Percentiles rank a stretch among this genome's conserved stretches.
Conservation (phyloP, 2,888 invertebrate genomes). For the Melieria omissa region DNA sequence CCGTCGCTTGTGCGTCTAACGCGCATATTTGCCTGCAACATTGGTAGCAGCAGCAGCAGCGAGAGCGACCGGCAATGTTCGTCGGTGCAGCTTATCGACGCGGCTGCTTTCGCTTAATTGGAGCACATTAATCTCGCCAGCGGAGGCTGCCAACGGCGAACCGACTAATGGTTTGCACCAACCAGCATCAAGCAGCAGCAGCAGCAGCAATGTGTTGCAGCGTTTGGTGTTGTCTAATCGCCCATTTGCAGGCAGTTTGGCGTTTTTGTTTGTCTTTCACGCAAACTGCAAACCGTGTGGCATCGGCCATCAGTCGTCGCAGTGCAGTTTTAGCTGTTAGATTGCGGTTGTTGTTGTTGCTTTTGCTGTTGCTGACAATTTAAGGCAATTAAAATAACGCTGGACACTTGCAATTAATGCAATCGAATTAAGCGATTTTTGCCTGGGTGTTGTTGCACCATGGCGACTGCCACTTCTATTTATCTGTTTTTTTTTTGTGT, state of each 20-base stretch:
- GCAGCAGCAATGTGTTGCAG: background rate
- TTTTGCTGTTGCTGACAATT: constrained; percentile 16
- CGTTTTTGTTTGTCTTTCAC: background rate
- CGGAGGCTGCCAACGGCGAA: background rate
- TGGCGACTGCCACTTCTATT: background rate
- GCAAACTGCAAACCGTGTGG: too few relatives aligned
- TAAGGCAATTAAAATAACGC: constrained; percentile 28
- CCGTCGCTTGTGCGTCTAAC: background rate
- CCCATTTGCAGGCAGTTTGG: background rate
- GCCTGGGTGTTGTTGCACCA: too few relatives aligned
- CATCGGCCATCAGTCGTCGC: too few relatives aligned
- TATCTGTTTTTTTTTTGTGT: background rate
- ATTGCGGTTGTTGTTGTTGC: background rate
- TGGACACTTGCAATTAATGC: constrained; percentile 28
- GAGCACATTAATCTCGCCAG: constrained; percentile 34
- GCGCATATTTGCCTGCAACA: background rate
- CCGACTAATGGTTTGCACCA: constrained; percentile 23
- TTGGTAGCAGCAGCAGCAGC: background rate
- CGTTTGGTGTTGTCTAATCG: constrained; percentile 17
- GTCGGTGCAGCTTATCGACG: constrained; percentile 13
- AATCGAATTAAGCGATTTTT: constrained; percentile 27
- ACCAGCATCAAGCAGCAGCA: background rate
- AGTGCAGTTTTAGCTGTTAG: too few relatives aligned
- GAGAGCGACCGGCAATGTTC: constrained; percentile 5
- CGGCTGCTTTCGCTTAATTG: constrained; percentile 29